Conservation (phyloP, 2,797 vertebrate species). For the Spondyliosoma cantharus region DNA sequence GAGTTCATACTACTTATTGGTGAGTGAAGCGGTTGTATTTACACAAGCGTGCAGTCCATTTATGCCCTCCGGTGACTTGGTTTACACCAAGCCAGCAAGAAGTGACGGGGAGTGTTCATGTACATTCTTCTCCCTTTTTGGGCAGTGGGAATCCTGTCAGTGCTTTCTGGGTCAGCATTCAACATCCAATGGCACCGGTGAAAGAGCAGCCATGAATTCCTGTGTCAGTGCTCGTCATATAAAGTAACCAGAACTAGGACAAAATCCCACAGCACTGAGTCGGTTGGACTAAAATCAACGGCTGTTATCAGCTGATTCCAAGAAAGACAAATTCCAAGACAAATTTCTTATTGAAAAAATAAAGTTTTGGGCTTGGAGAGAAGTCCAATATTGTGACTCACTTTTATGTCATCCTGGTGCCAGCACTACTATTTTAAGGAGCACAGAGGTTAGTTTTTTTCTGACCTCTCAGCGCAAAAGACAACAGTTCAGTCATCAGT, state of each 20-base stretch:
- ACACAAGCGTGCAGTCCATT: conserved; percentile 71
- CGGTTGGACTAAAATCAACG: conserved; percentile 3
- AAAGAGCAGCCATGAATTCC: conserved; percentile 21
- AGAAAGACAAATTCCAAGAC: conserved; percentile 3
- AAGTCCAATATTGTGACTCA: conserved; percentile 18
- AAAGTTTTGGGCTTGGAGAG: not conserved
- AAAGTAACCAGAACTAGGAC: conserved; percentile 9
- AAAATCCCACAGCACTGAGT: not conserved
- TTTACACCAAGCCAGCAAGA: conserved; percentile 77
- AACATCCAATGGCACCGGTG: conserved; percentile 15
- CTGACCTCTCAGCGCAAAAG: not conserved
- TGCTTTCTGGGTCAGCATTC: conserved; percentile 57
- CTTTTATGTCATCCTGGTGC: conserved; percentile 12
- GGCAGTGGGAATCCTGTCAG: conserved; percentile 73
- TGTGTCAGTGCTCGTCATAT: conserved; percentile 24
- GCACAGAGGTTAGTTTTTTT: not conserved
- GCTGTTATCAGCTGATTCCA: conserved; percentile 26
- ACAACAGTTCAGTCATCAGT: not conserved
- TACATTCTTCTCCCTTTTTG: conserved; percentile 85
- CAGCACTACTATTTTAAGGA: conserved; percentile 17
- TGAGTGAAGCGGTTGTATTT: conserved; percentile 69
- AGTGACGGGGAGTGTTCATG: conserved; percentile 65
- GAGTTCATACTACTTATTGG: conserved; percentile 42
- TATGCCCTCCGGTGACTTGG: conserved; percentile 69
- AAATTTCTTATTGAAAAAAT: conserved; percentile 9